Percentiles rank a stretch among this genome's conserved stretches.
These are phyloP conservation scores for Lobophora halterata DNA, from an alignment of 2,888 invertebrate species.

Conservation along the genomic window DNA sequence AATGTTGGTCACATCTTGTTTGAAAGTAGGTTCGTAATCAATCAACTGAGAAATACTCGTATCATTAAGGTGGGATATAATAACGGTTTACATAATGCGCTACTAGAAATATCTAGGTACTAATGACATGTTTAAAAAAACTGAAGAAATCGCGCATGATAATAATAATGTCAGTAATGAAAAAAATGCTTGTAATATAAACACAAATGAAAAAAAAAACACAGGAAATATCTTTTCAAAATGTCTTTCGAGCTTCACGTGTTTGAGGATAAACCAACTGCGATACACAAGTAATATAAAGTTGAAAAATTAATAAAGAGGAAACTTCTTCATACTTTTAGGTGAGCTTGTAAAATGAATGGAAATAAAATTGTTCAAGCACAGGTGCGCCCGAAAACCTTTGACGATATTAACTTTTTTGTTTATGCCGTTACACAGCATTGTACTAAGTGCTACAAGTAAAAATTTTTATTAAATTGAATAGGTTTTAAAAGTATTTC, in stretches of 20 bases:
- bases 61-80: conserved; percentile 26
- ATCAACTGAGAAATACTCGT: conserved; percentile 29
- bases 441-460: conserved; percentile 40
- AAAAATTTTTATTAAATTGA: conserved; percentile 26
- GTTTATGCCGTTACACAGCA: conserved; percentile 60
- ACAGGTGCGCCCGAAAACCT: conserved; percentile 77
- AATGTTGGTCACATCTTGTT: conserved; percentile 28
- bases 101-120: neutral
- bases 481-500: too few relatives aligned
- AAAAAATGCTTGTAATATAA: neutral
- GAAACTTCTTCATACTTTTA: conserved; percentile 75
- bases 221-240: conserved; percentile 16
- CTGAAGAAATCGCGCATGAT: conserved; percentile 22
- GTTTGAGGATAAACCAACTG: conserved; percentile 66
- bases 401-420: conserved; percentile 78
- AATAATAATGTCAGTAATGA: conserved; percentile 6
- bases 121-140: conserved; percentile 25
- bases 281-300: conserved; percentile 76
- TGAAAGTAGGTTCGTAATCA: conserved; percentile 31
- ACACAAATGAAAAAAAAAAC: neutral
- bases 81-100: neutral
- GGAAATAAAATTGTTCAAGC: conserved; percentile 78
- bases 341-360: conserved; percentile 79
- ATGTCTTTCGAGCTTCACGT: conserved; percentile 34
- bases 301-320: conserved; percentile 81